Evolutionary conservation across 1,140 invertebrate species (phyloP).

Genomic region (Drosophila setifemur): DNA sequence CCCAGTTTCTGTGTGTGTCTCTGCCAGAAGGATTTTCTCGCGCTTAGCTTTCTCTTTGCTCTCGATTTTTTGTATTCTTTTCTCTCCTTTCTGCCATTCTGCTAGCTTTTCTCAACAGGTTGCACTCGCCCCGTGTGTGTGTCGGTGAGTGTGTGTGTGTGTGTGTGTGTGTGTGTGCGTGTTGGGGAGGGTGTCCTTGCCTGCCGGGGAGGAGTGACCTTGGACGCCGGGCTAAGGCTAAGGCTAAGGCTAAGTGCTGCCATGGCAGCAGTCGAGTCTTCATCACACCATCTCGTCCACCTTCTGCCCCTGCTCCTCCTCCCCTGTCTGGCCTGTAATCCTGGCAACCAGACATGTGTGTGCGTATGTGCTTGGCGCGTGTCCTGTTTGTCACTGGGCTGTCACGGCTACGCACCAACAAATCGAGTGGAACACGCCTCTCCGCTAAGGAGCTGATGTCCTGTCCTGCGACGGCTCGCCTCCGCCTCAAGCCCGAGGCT

Average conservation of each 20-base stretch:
- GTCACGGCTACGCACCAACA: neutral
- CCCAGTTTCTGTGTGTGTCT: neutral
- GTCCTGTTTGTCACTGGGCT: slow-evolving; percentile 7
- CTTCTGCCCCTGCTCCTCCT: neutral
- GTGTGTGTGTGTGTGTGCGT: slow-evolving; percentile 3
- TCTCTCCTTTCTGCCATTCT: neutral
- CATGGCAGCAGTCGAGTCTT: slow-evolving; percentile 57
- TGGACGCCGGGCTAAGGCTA: slow-evolving; percentile 58
- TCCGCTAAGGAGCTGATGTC: no score
- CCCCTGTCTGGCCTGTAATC: slow-evolving; percentile 22
- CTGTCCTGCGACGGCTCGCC: neutral
- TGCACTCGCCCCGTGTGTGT: slow-evolving; percentile 17
- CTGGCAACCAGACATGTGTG: slow-evolving; percentile 46
- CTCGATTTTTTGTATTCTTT: neutral
- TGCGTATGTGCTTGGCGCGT: slow-evolving; percentile 5
- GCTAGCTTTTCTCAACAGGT: slow-evolving; percentile 56
- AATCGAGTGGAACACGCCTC: neutral
- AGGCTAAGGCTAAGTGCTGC: slow-evolving; percentile 65
- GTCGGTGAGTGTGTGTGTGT: neutral
- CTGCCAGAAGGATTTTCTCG: slow-evolving; percentile 56
- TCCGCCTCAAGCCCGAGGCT: slow-evolving; percentile 4
- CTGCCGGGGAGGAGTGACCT: slow-evolving; percentile 59
- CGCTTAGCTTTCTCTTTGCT: slow-evolving; percentile 55
- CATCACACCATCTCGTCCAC: neutral
- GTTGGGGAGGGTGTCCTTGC: neutral